A percentile compares a stretch with the other conserved stretches of the same genome.
phyloP scores from a whole-genome alignment of 2,888 invertebrate species.

The Thysanoteuthis rhombus region DNA sequence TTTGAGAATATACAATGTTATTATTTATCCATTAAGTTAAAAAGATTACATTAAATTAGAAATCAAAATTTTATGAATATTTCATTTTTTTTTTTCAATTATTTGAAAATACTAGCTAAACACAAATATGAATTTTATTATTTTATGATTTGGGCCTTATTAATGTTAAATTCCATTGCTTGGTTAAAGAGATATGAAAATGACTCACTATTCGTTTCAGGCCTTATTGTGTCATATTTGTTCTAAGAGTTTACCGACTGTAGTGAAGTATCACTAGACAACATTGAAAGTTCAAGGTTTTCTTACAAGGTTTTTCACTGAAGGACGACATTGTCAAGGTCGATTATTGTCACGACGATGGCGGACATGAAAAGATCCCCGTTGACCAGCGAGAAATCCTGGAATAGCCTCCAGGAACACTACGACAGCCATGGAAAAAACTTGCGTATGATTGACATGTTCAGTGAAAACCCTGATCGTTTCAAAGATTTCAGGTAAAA shows the following conservation, averaged over 20 bases:
- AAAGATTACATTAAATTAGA: no score
- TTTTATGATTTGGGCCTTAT: no score
- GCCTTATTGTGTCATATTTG: neutral
- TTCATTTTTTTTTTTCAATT: no score
- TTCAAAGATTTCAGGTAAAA: neutral
- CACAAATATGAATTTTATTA: no score
- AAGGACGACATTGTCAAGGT: constrained; percentile 12
- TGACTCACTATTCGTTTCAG: neutral
- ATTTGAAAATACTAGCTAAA: no score
- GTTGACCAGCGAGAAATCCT: neutral
- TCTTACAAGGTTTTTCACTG: neutral
- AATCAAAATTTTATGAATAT: no score
- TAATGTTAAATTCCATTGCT: no score
- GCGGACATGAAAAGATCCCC: constrained; percentile 42
- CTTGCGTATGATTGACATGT: neutral
- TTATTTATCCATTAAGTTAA: no score
- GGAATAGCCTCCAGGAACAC: neutral
- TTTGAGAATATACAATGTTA: no score
- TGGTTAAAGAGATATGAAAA: no score
- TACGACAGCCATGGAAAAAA: neutral
- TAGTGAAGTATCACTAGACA: neutral
- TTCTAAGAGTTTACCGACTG: neutral
- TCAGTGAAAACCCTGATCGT: neutral
- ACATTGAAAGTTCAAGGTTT: neutral
- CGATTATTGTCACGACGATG: constrained; percentile 43